Percentiles rank a stretch among this genome's conserved stretches.
Evolutionary conservation across 2,113 vertebrate species (phyloP).

Genomic region (Leptobrachium leishanense): DNA sequence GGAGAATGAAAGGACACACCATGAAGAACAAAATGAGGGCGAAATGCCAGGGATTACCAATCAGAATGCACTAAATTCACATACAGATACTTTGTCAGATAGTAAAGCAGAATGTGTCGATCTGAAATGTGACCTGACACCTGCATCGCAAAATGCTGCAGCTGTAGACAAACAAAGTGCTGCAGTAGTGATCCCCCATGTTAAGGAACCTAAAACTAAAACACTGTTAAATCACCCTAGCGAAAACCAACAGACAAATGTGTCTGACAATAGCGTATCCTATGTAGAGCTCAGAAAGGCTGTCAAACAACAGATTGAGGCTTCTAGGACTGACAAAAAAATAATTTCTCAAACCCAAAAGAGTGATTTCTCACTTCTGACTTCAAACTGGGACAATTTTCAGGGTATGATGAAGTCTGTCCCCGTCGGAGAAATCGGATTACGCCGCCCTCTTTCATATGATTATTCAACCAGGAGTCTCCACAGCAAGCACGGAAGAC

Average conservation of each 20-base stretch:
- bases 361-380: conserved; percentile 81
- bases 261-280: neutral
- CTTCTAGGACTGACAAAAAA: conserved; percentile 63
- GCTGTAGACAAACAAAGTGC: neutral
- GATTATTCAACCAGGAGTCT: conserved; percentile 78
- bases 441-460: conserved; percentile 73
- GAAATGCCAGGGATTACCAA: conserved; percentile 48
- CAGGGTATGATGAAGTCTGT: conserved; percentile 86
- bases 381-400: conserved; percentile 89
- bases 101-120: neutral
- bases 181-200: neutral
- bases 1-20: neutral
- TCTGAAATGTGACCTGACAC: neutral
- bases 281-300: conserved; percentile 53
- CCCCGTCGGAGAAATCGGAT: conserved; percentile 64
- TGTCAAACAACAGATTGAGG: conserved; percentile 61
- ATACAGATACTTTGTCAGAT: neutral
- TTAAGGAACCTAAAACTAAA: neutral
- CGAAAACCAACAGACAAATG: neutral
- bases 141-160: neutral
- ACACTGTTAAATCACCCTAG: neutral
- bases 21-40: neutral
- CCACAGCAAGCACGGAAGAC: conserved; percentile 73
- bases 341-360: conserved; percentile 82
- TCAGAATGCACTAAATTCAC: conserved; percentile 18